Conservation (phyloP, 2,797 vertebrate species). For the Lepilemur ruficaudatus region DNA sequence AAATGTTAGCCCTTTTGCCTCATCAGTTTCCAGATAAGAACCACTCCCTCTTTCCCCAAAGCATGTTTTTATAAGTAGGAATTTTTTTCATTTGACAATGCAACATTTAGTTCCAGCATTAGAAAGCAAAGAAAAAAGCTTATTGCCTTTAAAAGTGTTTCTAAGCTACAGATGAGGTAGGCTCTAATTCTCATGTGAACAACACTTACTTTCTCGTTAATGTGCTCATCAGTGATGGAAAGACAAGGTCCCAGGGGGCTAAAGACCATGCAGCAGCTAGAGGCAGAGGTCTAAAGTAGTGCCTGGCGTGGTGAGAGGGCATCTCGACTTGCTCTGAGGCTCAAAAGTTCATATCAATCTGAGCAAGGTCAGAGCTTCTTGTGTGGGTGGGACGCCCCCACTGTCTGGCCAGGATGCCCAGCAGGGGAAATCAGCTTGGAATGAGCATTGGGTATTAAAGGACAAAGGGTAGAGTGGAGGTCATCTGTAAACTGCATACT, state of each 20-base stretch:
- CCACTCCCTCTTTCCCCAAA: background rate
- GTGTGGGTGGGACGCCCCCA: background rate
- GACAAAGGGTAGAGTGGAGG: no score
- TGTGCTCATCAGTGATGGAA: fast-evolving
- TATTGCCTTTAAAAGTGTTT: background rate
- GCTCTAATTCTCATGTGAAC: background rate
- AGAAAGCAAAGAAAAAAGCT: background rate
- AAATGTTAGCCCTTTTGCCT: slow-evolving; percentile 16
- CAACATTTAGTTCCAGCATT: background rate
- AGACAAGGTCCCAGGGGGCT: background rate
- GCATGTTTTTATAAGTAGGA: background rate
- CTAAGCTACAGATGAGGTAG: background rate
- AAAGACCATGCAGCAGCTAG: background rate
- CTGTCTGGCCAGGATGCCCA: background rate
- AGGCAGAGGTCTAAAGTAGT: fast-evolving
- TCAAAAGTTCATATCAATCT: background rate
- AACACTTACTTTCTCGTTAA: background rate
- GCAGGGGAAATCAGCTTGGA: background rate
- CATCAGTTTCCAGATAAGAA: slow-evolving; percentile 37
- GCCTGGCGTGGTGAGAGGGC: fast-evolving
- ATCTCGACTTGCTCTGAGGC: background rate
- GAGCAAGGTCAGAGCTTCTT: background rate
- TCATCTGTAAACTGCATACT: background rate
- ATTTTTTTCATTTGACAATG: background rate
- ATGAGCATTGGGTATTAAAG: background rate